Evolutionary conservation across 2,797 vertebrate species (phyloP).

Genomic region (Lithobates pipiens): DNA sequence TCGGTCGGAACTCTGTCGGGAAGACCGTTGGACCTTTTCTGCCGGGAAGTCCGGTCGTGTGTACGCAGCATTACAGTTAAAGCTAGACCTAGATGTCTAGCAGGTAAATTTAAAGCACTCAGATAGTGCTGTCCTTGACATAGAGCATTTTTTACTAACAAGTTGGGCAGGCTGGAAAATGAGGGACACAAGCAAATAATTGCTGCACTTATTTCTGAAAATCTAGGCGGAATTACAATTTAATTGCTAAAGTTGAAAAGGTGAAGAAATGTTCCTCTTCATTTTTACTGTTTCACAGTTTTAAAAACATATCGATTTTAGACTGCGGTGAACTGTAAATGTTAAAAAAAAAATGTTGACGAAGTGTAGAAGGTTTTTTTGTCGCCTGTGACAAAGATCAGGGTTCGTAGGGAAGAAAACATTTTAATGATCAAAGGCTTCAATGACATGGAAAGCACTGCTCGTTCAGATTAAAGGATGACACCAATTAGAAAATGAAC

Average conservation of each 20-base stretch:
- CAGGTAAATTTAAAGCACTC: no score
- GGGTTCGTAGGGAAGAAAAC: slow-evolving; percentile 10
- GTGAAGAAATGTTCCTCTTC: neutral
- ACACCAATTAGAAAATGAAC: slow-evolving; percentile 59
- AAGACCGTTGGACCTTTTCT: no score
- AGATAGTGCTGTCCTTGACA: no score
- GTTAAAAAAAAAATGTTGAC: neutral
- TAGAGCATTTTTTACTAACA: no score
- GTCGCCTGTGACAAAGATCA: slow-evolving; percentile 15
- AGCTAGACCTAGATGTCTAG: no score
- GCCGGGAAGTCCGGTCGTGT: no score
- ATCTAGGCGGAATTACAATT: no score
- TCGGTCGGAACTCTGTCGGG: no score
- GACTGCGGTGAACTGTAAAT: neutral
- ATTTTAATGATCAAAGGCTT: slow-evolving; percentile 51
- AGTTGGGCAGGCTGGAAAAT: no score
- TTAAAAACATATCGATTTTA: slow-evolving; percentile 2
- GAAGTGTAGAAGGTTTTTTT: neutral
- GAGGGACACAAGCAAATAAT: no score
- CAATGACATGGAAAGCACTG: slow-evolving; percentile 6
- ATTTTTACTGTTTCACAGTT: slow-evolving; percentile 12
- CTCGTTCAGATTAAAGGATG: slow-evolving; percentile 46
- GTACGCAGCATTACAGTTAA: no score
- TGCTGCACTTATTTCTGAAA: no score
- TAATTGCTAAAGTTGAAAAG: neutral